Evolutionary conservation across 2,888 invertebrate species (phyloP), one percentile per base, ranked within the genome.

Genomic region (Cremastobaeus sp.): DNA sequence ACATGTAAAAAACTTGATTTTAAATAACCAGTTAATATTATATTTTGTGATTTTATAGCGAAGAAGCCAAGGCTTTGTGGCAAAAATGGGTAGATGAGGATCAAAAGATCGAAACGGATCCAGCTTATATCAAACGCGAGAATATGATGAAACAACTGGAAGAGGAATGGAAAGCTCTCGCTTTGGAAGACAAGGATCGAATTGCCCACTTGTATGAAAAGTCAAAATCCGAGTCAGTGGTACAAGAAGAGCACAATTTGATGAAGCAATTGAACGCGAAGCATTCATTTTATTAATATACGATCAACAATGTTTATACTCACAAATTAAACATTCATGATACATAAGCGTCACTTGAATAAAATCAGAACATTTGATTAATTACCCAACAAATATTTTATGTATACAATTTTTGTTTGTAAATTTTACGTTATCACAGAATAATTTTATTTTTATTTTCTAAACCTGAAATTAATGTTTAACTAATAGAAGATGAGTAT

Each of bases 41-140:
- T 12, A 18, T 34, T 50, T 32, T 59, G 39, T 37, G 20, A 52
- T 62, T 65, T 77, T 65, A 5, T 35, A 86, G 86, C 47, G 86
- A 87, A 47, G 86, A 86, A 39, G 86, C 86, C 1, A 86, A 82
- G 65, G 75, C 66, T 2, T 28, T 85, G 34, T 86, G 85, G 86
- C 77, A 83, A 9, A 78, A 85, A 20, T 85, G 86, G 85, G 79
- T 81, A 0, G 68, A 73, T 3, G 86, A 87, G 54, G 87, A 87
- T 50, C 73, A 80, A 9, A 69, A 68, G 18, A 74, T 81, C 6
- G 55, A 73, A 11, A 78, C 81, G 6, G 77, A 77, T 21, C 76
- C 80, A 41, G 78, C 78, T 1, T 78, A 78, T 2, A 21, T 57
- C 2, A 72, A 80, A 21, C 78, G 82, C 11, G 84, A 86, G 45